Evolutionary conservation across 2,113 vertebrate species (phyloP).

Genomic region (Thomomys bottae): DNA sequence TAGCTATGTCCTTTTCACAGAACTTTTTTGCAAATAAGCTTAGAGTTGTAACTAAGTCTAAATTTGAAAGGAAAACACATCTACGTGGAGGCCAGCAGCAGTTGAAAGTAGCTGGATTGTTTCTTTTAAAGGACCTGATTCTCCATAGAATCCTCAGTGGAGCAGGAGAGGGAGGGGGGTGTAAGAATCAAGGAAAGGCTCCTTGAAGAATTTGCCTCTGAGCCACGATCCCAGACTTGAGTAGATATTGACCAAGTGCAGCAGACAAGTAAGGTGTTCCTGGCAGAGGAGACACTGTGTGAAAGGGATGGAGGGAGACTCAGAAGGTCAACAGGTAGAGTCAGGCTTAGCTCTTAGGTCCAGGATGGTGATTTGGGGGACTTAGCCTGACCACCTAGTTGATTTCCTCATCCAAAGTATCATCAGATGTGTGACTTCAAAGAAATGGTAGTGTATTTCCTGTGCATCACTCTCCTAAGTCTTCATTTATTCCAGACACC

Average conservation of each 20-base stretch:
- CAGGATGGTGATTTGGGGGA: background rate
- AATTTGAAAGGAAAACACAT: background rate
- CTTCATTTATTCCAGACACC: background rate
- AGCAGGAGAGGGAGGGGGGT: fast-evolving
- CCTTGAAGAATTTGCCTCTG: background rate
- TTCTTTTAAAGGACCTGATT: background rate
- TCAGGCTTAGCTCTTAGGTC: background rate
- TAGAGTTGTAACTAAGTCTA: background rate
- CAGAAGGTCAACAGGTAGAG: background rate
- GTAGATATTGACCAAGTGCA: background rate
- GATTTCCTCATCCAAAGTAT: background rate
- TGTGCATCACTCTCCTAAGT: background rate
- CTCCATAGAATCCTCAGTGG: too few species aligned
- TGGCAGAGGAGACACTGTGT: background rate
- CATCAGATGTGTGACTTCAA: background rate
- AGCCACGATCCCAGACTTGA: background rate
- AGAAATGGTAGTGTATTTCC: background rate
- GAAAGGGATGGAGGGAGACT: background rate
- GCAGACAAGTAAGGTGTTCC: background rate
- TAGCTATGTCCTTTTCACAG: too few species aligned
- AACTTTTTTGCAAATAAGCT: background rate
- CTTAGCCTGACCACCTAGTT: background rate
- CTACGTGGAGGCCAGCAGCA: background rate
- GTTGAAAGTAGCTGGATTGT: background rate
- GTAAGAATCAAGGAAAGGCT: background rate